phyloP scores from a whole-genome alignment of 2,888 invertebrate species.

The Diploptera punctata region DNA sequence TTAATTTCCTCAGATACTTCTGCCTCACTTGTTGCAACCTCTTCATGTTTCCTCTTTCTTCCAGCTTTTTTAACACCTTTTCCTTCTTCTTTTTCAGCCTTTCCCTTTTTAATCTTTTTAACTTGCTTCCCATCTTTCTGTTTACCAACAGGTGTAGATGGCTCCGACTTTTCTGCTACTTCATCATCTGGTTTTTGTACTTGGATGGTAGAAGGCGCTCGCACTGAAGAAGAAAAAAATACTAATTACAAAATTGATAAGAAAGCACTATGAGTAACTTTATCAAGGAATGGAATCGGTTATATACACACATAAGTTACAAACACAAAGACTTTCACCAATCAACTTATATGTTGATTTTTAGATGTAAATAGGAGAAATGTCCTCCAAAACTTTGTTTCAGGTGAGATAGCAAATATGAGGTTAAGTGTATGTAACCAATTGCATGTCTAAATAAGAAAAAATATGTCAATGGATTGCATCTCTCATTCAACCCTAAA shows the following conservation, averaged over 20 bases:
- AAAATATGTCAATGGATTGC: no score
- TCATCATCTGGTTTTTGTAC: slow-evolving; percentile 14
- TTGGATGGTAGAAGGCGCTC: background rate
- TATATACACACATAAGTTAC: background rate
- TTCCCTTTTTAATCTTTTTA: slow-evolving; percentile 27
- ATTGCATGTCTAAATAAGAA: no score
- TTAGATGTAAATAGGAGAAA: background rate
- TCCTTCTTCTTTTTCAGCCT: slow-evolving; percentile 46
- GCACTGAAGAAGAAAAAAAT: slow-evolving; percentile 13
- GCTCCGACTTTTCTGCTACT: background rate
- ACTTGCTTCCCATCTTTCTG: slow-evolving; percentile 21
- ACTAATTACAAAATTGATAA: background rate
- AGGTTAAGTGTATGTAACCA: no score
- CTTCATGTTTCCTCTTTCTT: slow-evolving; percentile 47
- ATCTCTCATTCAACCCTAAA: no score
- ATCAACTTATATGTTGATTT: no score
- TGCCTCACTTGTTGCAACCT: slow-evolving; percentile 49
- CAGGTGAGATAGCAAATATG: background rate
- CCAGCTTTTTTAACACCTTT: slow-evolving; percentile 49
- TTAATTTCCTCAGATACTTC: slow-evolving; percentile 44
- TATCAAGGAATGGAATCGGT: background rate
- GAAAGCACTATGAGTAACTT: background rate
- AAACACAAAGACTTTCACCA: background rate
- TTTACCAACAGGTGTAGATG: background rate
- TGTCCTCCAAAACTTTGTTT: background rate